These are phyloP conservation scores for Heteromurus nitidus DNA, from an alignment of 2,888 invertebrate genomes.

Conservation along the genomic window DNA sequence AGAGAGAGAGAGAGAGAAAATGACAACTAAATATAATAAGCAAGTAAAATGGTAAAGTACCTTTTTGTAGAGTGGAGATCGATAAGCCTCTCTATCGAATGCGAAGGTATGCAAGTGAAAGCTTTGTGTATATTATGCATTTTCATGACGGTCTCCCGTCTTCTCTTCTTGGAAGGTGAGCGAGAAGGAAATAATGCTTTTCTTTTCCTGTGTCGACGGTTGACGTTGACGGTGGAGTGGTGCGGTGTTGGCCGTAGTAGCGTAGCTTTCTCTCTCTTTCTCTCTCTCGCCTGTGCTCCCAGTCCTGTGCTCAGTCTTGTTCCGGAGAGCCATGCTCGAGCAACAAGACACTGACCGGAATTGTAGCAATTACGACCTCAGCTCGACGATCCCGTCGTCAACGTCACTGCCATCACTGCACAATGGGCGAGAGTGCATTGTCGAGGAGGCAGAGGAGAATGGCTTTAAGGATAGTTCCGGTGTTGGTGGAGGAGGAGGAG, in stretches of 20 bases:
- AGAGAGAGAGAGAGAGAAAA: constrained; percentile 7
- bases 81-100: not conserved
- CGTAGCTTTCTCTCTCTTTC: not conserved
- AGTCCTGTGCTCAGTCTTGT: constrained; percentile 46
- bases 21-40: not conserved
- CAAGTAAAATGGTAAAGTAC: not conserved
- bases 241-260: not conserved
- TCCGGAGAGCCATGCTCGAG: constrained; percentile 58
- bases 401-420: not conserved
- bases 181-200: constrained; percentile 4
- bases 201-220: constrained; percentile 1
- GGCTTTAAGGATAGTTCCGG: not conserved
- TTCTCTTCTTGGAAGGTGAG: too few species aligned
- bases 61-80: too few species aligned
- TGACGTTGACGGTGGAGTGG: constrained; percentile 6
- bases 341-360: constrained; percentile 40
- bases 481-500: not conserved
- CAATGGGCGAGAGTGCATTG: too few species aligned
- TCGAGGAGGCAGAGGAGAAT: not conserved
- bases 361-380: constrained; percentile 8
- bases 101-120: constrained; percentile 10
- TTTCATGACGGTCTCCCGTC: not conserved
- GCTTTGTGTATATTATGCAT: not conserved
- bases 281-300: not conserved
- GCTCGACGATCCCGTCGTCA: constrained; percentile 9